These are phyloP conservation scores for Leuciscus waleckii DNA, from an alignment of 2,797 vertebrate species.

Conservation along the genomic window DNA sequence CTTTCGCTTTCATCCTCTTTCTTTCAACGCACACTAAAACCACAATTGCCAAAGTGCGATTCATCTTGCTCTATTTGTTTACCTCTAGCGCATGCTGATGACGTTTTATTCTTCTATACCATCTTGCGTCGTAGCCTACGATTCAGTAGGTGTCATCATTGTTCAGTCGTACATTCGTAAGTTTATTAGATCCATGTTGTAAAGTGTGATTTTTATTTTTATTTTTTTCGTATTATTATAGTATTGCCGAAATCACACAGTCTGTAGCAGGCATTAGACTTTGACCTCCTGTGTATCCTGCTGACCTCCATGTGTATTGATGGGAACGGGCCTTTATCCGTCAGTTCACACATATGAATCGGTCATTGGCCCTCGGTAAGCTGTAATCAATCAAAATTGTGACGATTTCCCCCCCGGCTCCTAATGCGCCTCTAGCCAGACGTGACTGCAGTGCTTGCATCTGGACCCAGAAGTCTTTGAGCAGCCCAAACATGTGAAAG, in stretches of 20 bases:
- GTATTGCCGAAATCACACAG: neutral
- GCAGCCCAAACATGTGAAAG: slow-evolving; percentile 47
- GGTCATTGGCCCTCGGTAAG: neutral
- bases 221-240: too few relatives aligned
- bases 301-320: neutral
- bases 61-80: too few relatives aligned
- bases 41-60: too few relatives aligned
- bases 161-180: too few relatives aligned
- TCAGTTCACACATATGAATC: neutral
- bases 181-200: too few relatives aligned
- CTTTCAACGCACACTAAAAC: too few relatives aligned
- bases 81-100: too few relatives aligned
- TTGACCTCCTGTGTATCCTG: neutral
- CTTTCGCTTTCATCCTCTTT: too few relatives aligned
- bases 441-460: slow-evolving; percentile 15
- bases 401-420: neutral
- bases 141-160: too few relatives aligned
- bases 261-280: neutral
- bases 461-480: slow-evolving; percentile 26
- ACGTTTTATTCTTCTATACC: too few relatives aligned
- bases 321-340: slow-evolving; percentile 6
- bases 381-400: slow-evolving; percentile 10
- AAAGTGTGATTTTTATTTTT: too few relatives aligned
- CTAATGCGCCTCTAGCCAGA: slow-evolving; percentile 4
- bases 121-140: too few relatives aligned